Evolutionary conservation across 2,888 invertebrate species (phyloP), one percentile per base, ranked within the genome.

Genomic region (Allygus modestus): DNA sequence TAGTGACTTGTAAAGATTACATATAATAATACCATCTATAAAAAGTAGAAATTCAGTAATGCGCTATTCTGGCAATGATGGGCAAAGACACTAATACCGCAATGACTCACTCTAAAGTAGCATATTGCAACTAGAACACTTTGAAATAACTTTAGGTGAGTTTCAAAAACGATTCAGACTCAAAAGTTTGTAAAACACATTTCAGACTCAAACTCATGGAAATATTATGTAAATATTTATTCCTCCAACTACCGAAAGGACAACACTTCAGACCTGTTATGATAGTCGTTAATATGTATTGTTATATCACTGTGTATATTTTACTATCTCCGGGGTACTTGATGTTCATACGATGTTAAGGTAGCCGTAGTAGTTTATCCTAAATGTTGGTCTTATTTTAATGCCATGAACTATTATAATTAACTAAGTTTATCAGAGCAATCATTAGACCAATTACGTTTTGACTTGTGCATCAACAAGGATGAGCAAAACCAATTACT

Each of bases 11-110:
- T 65, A 31, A 28, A 58, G 28, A 65, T 65, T 31, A 65, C 31
- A 0, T 17, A 65, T 17, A 65, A 58, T 23, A 23, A 12, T 28
- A 65, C 65, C 31, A 65, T 26, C 28, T 65, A 65, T 65, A 65
- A 65, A 65, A 65, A 65, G 65, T 65, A 65, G 26, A 65, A 7
- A 28, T 65, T 65, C 17, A 54, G 20, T 54, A 23, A 54, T 23
- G 23, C 54, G 54, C 54, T 54, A 65, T 2, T 15, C 28, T 65
- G 65, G 65, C 65, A 65, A 65, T 65, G 65, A 31, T 65, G 28
- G 65, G 65, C 28, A 28, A 65, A 65, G 65, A 65, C 65, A 65
- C 65, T 65, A 31, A 26, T 31, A 65, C 28, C 28, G 65, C 7
- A 15, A 65, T 65, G 20, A 65, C 65, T n/a, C 5, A 65, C 65